Evolutionary conservation across 2,113 vertebrate species (phyloP).

Genomic region (Forbesichthys agassizii): DNA sequence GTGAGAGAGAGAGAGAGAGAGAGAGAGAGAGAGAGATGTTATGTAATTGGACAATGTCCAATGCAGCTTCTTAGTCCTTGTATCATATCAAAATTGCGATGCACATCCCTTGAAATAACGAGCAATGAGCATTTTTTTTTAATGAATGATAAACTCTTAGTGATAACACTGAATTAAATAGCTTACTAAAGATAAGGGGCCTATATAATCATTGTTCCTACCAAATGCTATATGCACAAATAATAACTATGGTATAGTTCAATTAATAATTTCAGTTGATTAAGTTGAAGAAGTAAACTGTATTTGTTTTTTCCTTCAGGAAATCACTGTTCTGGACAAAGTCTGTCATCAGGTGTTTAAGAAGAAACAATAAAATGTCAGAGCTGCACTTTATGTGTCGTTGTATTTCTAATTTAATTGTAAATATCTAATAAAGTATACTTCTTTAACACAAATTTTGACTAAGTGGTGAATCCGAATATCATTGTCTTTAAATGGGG

Average conservation of each 20-base stretch:
- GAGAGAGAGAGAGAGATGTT: neutral
- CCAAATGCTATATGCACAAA: too few species aligned
- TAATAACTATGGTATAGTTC: too few species aligned
- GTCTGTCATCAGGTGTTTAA: slow-evolving; percentile 89
- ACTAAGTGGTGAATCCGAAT: neutral
- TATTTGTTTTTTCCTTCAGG: slow-evolving; percentile 71
- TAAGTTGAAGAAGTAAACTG: neutral
- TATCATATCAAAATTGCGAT: too few species aligned
- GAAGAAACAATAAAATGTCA: slow-evolving; percentile 74
- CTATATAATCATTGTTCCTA: too few species aligned
- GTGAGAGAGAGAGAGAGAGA: slow-evolving; percentile 64
- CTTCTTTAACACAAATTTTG: slow-evolving; percentile 5
- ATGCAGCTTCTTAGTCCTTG: too few species aligned
- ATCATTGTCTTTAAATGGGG: neutral
- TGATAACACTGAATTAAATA: too few species aligned
- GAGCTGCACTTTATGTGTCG: slow-evolving; percentile 1
- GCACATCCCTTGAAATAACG: too few species aligned
- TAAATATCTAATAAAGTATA: slow-evolving; percentile 50
- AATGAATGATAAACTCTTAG: too few species aligned
- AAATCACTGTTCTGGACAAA: slow-evolving; percentile 86
- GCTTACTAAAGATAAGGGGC: too few species aligned
- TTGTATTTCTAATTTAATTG: slow-evolving; percentile 41
- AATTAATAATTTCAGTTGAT: too few species aligned
- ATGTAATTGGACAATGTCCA: neutral
- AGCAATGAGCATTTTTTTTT: too few species aligned